These are phyloP conservation scores for Leucoma salicis DNA, from an alignment of 2,888 invertebrate species.

Conservation along the genomic window DNA sequence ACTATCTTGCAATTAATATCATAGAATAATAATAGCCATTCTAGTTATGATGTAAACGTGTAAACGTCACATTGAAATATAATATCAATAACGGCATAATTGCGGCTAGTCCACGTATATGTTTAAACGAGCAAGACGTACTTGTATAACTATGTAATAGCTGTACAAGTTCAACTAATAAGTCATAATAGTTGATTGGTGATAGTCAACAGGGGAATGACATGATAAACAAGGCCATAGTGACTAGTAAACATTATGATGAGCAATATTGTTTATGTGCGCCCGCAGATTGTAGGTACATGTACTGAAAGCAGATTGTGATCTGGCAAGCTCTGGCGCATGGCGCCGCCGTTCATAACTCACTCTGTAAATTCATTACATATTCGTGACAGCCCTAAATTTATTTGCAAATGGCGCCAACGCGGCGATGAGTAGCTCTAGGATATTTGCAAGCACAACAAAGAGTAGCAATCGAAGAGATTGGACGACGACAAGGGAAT, in stretches of 20 bases:
- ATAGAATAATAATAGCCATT: constrained; percentile 25
- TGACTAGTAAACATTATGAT: constrained; percentile 52
- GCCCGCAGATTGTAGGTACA: constrained; percentile 22
- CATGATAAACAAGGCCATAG: constrained; percentile 48
- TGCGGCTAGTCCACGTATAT: constrained; percentile 15
- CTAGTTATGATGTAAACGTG: constrained; percentile 27
- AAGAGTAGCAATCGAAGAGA: constrained; percentile 47
- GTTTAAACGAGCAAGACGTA: constrained; percentile 11
- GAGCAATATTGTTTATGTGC: constrained; percentile 61
- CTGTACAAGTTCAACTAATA: constrained; percentile 34
- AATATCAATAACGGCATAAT: constrained; percentile 30
- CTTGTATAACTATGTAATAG: constrained; percentile 11
- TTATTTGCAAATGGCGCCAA: constrained; percentile 77
- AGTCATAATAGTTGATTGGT: constrained; percentile 46
- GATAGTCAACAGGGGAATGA: constrained; percentile 41
- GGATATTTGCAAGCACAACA: constrained; percentile 66
- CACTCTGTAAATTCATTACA: constrained; percentile 75
- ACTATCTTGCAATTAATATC: constrained; percentile 24
- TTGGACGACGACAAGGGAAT: constrained; percentile 33
- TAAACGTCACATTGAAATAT: constrained; percentile 30
- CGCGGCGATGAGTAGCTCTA: constrained; percentile 64
- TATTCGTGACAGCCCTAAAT: constrained; percentile 76
- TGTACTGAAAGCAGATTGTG: constrained; percentile 59
- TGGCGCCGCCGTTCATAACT: constrained; percentile 71
- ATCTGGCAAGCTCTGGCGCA: constrained; percentile 67